Base-by-base conservation (phyloP, 2,113 vertebrate species). In the Jaculus jaculus region DNA sequence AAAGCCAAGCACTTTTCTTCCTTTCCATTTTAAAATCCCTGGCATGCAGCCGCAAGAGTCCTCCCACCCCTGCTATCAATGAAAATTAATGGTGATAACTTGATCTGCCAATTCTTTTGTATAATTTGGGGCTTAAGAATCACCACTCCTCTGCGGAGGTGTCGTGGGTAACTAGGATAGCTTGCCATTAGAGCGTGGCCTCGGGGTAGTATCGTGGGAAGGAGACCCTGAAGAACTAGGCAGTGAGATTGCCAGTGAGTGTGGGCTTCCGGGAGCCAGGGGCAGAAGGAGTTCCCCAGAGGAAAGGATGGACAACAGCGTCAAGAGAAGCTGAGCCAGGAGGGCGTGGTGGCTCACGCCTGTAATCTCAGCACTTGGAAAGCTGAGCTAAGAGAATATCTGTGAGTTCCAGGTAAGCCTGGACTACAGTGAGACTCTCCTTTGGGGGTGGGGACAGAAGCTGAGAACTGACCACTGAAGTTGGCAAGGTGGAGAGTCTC, bases 21-120 rank as follows among this genome's bases (percentile, higher is more conserved):
- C 84, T 87, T 75, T 83, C 13, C 60, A 80, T 42, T 87, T 95
- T 77, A 73, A 94, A 93, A 84, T 84, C n/a, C 65, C 72, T 85
- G 42, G 28, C 78, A 79, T 13, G 15, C 13, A 39, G 69, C 69
- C 37, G 51, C 12, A 51, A 91, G 39, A 61, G 72, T 24, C 34
- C 11, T 30, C 47, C 47, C 17, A 8, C 32, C 65, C 13, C 74
- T 32, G 63, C 47, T 51, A 26, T 26, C 66, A 58, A 20, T 34
- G 23, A 47, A 81, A 89, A 17, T 82, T 88, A 69, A 74, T 30
- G 30, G 68, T 79, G 39, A 28, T 84, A 81, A 81, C 39, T 84
- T 68, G 39, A 51, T 37, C 94, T 93, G 73, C 34, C 69, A 87
- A 54, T 89, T 21, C 42, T 54, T 51, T 34, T 54, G 89, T 83